Conservation (phyloP, 2,888 invertebrate genomes). For the Bedellia somnulentella region DNA sequence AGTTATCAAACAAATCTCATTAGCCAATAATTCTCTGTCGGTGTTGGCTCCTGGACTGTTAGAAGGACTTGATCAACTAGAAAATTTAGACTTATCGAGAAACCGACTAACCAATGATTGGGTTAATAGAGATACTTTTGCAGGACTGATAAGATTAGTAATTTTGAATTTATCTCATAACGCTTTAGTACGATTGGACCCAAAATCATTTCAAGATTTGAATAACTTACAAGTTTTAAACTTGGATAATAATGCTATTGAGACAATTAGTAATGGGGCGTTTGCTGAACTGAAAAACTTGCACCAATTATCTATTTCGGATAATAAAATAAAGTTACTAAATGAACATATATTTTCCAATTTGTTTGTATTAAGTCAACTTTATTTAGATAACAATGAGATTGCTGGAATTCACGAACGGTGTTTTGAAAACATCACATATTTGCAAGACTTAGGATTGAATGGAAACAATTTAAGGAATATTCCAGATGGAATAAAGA, state of each 20-base stretch:
- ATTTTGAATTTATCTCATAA: slow-evolving; percentile 76
- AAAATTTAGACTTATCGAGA: slow-evolving; percentile 71
- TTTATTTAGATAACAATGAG: slow-evolving; percentile 73
- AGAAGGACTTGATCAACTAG: slow-evolving; percentile 72
- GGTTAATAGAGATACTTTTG: slow-evolving; percentile 77
- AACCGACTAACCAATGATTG: slow-evolving; percentile 75
- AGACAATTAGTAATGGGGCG: slow-evolving; percentile 70
- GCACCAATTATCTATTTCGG: slow-evolving; percentile 72
- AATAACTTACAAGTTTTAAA: slow-evolving; percentile 74
- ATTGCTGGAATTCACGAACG: slow-evolving; percentile 67
- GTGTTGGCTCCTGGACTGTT: slow-evolving; percentile 75
- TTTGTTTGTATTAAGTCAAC: slow-evolving; percentile 70
- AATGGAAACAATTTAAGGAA: slow-evolving; percentile 70
- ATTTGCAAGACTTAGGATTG: slow-evolving; percentile 75
- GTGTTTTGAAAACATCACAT: slow-evolving; percentile 76
- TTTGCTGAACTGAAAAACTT: slow-evolving; percentile 75
- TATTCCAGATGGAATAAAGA: slow-evolving; percentile 68
- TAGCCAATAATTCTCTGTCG: slow-evolving; percentile 79
- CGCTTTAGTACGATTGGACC: slow-evolving; percentile 68
- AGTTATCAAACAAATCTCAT: slow-evolving; percentile 70
- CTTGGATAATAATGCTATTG: slow-evolving; percentile 72
- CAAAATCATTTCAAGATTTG: slow-evolving; percentile 72
- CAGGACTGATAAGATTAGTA: slow-evolving; percentile 70
- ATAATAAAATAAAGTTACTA: slow-evolving; percentile 68
- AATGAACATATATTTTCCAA: slow-evolving; percentile 72